Conservation (phyloP, 2,113 vertebrate genomes). For the Butorides virescens region DNA sequence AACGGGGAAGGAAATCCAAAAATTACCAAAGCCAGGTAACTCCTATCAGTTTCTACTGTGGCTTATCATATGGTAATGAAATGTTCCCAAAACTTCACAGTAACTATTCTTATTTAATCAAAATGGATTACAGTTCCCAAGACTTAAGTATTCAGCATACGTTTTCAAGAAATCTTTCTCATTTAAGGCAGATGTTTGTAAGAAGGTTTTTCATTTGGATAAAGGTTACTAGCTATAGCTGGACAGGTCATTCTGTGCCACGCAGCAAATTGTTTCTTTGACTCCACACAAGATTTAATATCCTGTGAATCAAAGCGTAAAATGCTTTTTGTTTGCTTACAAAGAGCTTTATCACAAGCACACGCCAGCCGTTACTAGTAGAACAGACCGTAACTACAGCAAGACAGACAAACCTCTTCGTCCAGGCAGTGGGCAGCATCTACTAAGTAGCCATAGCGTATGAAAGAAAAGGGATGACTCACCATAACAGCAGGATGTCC, state of each 20-base stretch:
- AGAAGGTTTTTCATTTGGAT: slow-evolving; percentile 19
- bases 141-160: not conserved
- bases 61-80: not conserved
- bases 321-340: slow-evolving; percentile 9
- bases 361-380: not conserved
- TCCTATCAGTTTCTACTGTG: not conserved
- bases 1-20: not conserved
- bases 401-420: not conserved
- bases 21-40: not conserved
- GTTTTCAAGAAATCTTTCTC: not conserved
- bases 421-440: not conserved
- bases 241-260: slow-evolving; percentile 25
- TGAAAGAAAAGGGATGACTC: not conserved
- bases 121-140: not conserved
- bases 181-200: not conserved
- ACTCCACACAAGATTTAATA: slow-evolving; percentile 47
- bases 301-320: slow-evolving; percentile 27
- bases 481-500: not conserved
- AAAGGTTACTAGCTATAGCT: not conserved
- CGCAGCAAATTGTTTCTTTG: slow-evolving; percentile 30
- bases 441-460: not conserved
- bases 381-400: not conserved
- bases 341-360: slow-evolving; percentile 2
- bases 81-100: not conserved
- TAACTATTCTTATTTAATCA: not conserved